phyloP scores from a whole-genome alignment of 2,888 invertebrate genomes.

The Zelleria hepariella region DNA sequence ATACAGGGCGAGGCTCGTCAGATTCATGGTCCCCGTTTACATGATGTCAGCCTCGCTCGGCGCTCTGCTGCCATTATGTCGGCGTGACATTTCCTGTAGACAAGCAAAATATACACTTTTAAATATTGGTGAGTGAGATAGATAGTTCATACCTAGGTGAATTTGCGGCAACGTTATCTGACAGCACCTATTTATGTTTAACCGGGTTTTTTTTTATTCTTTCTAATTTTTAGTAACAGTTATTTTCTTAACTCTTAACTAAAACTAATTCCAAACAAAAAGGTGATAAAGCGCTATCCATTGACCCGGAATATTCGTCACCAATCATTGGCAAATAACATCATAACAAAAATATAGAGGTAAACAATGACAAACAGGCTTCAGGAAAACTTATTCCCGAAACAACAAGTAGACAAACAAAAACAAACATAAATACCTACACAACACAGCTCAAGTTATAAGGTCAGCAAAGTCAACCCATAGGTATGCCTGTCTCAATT shows the following conservation, averaged over 20 bases:
- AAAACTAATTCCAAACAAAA: too few species aligned
- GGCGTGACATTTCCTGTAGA: neutral
- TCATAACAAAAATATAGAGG: neutral
- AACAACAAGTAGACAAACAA: neutral
- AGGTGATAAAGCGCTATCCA: too few species aligned
- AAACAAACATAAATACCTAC: neutral
- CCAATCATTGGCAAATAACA: neutral
- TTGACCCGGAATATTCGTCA: too few species aligned
- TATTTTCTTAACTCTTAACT: too few species aligned
- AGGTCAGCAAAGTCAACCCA: neutral
- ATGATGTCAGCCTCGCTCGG: conserved; percentile 32
- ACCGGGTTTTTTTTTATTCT: too few species aligned
- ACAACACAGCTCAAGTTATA: neutral
- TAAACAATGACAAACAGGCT: neutral
- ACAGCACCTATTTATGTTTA: too few species aligned
- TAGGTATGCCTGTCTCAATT: neutral
- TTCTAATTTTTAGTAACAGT: too few species aligned
- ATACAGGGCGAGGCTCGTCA: conserved; percentile 50
- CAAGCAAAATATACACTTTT: too few species aligned
- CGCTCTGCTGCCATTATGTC: neutral
- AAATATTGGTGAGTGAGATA: too few species aligned
- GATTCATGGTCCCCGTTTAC: conserved; percentile 63
- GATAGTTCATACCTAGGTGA: too few species aligned
- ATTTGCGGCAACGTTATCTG: too few species aligned
- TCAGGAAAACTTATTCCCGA: neutral